Evolutionary conservation across 2,113 vertebrate species (phyloP).

Genomic region (Syngnathus typhle): DNA sequence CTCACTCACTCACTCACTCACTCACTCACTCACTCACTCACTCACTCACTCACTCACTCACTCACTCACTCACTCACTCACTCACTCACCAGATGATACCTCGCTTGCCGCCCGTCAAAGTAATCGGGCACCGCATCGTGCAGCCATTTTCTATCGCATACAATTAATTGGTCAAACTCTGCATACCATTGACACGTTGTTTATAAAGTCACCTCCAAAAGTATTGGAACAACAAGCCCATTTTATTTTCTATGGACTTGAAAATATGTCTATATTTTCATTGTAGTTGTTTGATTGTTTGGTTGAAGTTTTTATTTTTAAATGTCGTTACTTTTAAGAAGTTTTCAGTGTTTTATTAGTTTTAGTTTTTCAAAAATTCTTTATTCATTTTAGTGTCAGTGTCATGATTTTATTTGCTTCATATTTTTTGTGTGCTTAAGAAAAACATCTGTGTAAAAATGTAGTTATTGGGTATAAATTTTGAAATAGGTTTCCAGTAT

Average conservation of each 20-base stretch:
- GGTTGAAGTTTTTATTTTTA: too few relatives aligned
- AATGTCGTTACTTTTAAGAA: too few relatives aligned
- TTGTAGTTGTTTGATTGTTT: too few relatives aligned
- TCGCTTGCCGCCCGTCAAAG: slow-evolving; percentile 34
- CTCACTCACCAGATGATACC: slow-evolving; percentile 31
- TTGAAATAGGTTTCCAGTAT: slow-evolving; percentile 13
- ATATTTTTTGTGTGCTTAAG: too few relatives aligned
- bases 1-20: slow-evolving; percentile 14
- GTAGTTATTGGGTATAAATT: not conserved
- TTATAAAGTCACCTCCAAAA: slow-evolving; percentile 8
- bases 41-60: slow-evolving; percentile 19
- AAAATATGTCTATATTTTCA: not conserved
- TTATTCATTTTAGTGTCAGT: too few relatives aligned
- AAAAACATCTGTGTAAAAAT: too few relatives aligned
- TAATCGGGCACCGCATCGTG: slow-evolving; percentile 44
- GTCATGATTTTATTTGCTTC: too few relatives aligned
- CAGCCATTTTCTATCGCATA: slow-evolving; percentile 25
- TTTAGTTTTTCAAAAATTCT: too few relatives aligned
- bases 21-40: slow-evolving; percentile 29
- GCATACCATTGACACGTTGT: slow-evolving; percentile 26
- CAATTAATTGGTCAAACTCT: slow-evolving; percentile 35
- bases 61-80: not conserved
- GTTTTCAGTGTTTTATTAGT: too few relatives aligned
- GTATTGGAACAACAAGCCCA: not conserved
- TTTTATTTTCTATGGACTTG: not conserved